Base-by-base conservation (phyloP, 2,888 invertebrate species). In the Drosophila suboccidentalis region DNA sequence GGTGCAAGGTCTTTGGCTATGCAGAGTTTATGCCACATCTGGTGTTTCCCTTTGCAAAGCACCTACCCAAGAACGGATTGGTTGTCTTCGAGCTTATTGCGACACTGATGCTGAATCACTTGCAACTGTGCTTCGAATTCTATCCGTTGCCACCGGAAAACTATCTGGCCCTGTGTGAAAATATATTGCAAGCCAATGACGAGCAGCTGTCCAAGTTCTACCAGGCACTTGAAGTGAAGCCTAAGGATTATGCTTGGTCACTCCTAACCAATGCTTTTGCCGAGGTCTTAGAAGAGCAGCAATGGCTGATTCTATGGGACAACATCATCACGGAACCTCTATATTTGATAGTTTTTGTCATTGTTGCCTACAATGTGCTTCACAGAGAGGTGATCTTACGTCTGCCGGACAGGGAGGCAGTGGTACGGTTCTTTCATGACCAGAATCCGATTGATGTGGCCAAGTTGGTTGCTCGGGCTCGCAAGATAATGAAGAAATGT, bases 121-220 rank as follows among this genome's bases (percentile, higher is more conserved):
- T 97, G 87, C 96, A 97, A 83, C 94, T 96, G 80, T 98, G 97
- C 97, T 98, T 98, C 92, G 97, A 97, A 90, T 97, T 97, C 92
- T 95, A 96, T 80, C 98, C 98, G 1, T 94, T 97, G 80, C 96
- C 97, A 19, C 97, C 98, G 0, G 94, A 96, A 36, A 97, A 97
- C 92, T 94, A 97, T 55, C 92, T 98, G 77, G 96, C 96, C 41
- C 95, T 97, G 89, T 94, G 97, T 75, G 97, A 97, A 93, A 97
- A 97, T 92, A 92, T 97, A 53, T 91, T 98, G 17, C 94, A 95
- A 32, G 95, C 96, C 89, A 94, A 95, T 89, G 97, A 97, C 89
- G 94, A 94, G 17, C 92, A 94, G 57, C 93, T 98, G 1, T 91
- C 96, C 11, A 93, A 94, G 50, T 95, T 96, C 91, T 96, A 96